These are phyloP conservation scores for Podarcis muralis DNA, from an alignment of 2,113 vertebrate genomes.

Conservation along the genomic window DNA sequence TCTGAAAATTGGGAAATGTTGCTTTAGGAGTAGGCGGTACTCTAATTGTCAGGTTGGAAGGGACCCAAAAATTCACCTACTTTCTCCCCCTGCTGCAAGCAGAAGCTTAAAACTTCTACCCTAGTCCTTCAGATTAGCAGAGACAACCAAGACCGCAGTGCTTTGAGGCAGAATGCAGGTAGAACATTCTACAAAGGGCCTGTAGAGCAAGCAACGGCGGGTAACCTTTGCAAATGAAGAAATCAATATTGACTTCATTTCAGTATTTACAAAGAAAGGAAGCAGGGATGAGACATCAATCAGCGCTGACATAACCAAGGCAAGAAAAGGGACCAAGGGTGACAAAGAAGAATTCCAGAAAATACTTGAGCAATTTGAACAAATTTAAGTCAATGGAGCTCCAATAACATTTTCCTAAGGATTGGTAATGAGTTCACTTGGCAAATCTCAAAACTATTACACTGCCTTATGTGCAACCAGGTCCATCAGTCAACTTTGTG, in stretches of 20 bases:
- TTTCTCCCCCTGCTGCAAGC: background rate
- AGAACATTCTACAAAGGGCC: background rate
- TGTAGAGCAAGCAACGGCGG: background rate
- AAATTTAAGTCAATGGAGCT: background rate
- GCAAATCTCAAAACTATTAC: background rate
- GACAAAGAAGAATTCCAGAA: background rate
- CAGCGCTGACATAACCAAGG: background rate
- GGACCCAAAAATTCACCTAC: background rate
- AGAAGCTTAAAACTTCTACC: background rate
- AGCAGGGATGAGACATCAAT: background rate
- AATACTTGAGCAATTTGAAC: background rate
- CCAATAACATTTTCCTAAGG: background rate
- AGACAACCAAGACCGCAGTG: background rate
- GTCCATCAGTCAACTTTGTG: background rate
- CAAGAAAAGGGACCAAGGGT: background rate
- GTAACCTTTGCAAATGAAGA: background rate
- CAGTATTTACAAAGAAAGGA: background rate
- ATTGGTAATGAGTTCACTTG: background rate
- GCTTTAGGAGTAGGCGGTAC: background rate
- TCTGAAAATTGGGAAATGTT: background rate
- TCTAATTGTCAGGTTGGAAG: background rate
- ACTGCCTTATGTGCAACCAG: background rate
- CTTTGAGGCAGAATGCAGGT: background rate
- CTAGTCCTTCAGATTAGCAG: background rate
- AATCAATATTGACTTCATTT: background rate